Evolutionary conservation across 1,140 invertebrate species (phyloP).

Genomic region (Ectropis grisescens): DNA sequence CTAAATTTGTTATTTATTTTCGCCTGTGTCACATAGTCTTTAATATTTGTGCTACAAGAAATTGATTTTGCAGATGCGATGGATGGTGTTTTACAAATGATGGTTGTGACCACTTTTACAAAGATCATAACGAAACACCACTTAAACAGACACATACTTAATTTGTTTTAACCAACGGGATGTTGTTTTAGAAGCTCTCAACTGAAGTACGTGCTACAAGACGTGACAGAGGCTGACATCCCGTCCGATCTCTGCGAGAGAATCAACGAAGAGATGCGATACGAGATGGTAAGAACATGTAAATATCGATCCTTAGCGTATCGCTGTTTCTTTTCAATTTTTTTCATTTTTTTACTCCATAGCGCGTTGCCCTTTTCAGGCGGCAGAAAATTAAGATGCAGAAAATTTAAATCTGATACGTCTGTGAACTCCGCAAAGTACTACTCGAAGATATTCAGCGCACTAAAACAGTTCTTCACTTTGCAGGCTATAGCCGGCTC

Average conservation of each 20-base stretch:
- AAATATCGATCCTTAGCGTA: constrained; percentile 43
- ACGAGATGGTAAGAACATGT: constrained; percentile 85
- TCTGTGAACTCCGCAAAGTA: constrained; percentile 53
- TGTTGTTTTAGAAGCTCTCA: constrained; percentile 61
- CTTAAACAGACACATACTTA: no score
- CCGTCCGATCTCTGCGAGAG: constrained; percentile 89
- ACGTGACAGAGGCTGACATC: constrained; percentile 94
- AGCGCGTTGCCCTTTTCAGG: constrained; percentile 38
- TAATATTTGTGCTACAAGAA: no score
- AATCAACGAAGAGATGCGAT: constrained; percentile 92
- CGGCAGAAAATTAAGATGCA: constrained; percentile 62
- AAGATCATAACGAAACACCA: no score
- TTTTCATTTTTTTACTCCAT: constrained; percentile 24
- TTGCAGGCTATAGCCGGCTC: constrained; percentile 53
- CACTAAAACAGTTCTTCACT: constrained; percentile 62
- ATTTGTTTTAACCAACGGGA: no score
- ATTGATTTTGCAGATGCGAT: no score
- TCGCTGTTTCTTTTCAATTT: constrained; percentile 16
- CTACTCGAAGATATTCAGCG: constrained; percentile 56
- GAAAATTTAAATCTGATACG: constrained; percentile 53
- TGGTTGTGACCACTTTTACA: no score
- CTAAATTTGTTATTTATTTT: no score
- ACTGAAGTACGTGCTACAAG: constrained; percentile 59
- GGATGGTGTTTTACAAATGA: no score
- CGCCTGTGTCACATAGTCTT: no score